phyloP scores from a whole-genome alignment of 2,888 invertebrate species.

The Rhaphigaster nebulosa region DNA sequence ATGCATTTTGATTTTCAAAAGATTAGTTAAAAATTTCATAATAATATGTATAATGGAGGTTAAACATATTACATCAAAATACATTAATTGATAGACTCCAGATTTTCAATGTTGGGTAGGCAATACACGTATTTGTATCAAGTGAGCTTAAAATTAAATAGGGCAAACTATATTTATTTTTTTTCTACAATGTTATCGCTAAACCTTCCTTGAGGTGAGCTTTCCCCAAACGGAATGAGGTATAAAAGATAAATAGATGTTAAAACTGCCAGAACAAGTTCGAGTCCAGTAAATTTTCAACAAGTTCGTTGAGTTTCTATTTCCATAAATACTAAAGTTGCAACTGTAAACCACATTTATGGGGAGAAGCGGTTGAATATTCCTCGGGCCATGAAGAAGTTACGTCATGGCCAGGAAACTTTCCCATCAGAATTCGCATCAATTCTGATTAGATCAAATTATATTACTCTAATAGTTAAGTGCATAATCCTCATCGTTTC shows the following conservation, averaged over 20 bases:
- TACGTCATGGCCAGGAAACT: background rate
- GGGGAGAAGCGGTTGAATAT: background rate
- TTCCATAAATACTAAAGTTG: conserved; percentile 35
- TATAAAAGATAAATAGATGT: conserved; percentile 41
- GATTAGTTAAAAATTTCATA: no score
- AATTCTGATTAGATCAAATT: conserved; percentile 12
- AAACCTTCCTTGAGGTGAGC: background rate
- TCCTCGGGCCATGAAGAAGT: background rate
- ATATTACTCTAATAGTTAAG: background rate
- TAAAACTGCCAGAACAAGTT: conserved; percentile 19
- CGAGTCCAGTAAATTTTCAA: conserved; percentile 25
- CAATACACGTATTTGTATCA: no score
- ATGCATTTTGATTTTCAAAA: no score
- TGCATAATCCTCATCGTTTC: background rate
- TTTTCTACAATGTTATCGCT: no score
- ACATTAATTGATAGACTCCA: no score
- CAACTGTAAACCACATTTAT: conserved; percentile 38
- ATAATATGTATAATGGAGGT: no score
- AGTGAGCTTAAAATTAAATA: no score
- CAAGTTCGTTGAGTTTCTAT: conserved; percentile 2
- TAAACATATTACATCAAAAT: no score
- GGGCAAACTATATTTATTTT: no score
- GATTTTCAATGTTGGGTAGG: no score
- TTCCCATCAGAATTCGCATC: conserved; percentile 18
- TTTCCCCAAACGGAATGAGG: background rate